phyloP scores from a whole-genome alignment of 2,113 vertebrate species.

The Phylloscopus whistleri region DNA sequence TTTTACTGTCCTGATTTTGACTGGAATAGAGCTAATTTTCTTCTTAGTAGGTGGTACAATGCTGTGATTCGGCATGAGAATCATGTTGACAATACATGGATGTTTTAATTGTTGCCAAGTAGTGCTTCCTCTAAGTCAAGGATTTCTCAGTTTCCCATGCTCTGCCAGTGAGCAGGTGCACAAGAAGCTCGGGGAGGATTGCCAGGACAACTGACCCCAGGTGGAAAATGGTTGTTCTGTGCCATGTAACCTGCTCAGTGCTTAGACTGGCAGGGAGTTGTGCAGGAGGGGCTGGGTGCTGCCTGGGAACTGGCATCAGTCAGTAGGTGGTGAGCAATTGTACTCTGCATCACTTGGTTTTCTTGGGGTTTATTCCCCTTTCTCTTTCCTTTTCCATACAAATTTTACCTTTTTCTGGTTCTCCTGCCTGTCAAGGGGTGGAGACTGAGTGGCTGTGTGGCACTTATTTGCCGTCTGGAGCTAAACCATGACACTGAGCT shows the following conservation, averaged over 20 bases:
- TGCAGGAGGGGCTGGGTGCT: neutral
- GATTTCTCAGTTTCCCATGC: neutral
- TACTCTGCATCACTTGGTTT: neutral
- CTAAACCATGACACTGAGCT: rapidly evolving
- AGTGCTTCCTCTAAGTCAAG: neutral
- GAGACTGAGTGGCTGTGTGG: neutral
- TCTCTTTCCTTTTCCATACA: neutral
- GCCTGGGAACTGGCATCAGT: neutral
- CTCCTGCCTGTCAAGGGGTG: neutral
- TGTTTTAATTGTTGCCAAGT: neutral
- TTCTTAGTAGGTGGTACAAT: neutral
- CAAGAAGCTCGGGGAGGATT: neutral
- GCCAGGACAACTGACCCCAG: neutral
- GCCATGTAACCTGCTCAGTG: neutral
- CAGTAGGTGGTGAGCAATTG: neutral
- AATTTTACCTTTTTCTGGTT: neutral
- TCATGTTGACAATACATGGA: neutral
- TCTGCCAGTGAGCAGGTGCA: neutral
- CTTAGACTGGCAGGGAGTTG: neutral
- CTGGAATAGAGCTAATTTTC: neutral
- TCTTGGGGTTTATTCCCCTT: neutral
- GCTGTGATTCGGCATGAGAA: neutral
- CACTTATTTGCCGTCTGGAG: neutral
- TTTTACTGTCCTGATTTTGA: neutral
- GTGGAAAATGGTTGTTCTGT: neutral